Evolutionary conservation across 2,888 invertebrate genomes (phyloP).

Genomic region (Drosophila neotestacea): DNA sequence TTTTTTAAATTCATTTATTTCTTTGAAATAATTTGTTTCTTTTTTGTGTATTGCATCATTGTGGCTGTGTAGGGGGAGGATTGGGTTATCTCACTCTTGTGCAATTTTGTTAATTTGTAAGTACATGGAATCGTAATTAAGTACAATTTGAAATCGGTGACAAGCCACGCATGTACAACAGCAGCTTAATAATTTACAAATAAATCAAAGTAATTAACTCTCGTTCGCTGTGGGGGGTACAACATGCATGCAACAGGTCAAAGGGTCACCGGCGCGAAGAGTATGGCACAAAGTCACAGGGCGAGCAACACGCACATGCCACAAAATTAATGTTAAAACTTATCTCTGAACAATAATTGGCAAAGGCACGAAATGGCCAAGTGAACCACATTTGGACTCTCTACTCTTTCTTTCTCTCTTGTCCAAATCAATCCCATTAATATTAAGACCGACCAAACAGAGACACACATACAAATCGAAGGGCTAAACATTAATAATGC

Average conservation of each 20-base stretch:
- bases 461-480: slow-evolving; percentile 44
- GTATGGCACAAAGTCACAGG: neutral
- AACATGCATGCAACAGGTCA: slow-evolving; percentile 71
- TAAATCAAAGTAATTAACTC: slow-evolving; percentile 79
- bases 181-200: slow-evolving; percentile 61
- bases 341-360: slow-evolving; percentile 54
- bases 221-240: slow-evolving; percentile 10
- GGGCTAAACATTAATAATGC: slow-evolving; percentile 69
- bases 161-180: slow-evolving; percentile 51
- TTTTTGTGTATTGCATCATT: neutral
- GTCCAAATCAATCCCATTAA: slow-evolving; percentile 51
- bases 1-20: neutral
- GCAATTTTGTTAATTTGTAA: slow-evolving; percentile 72
- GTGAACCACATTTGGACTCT: slow-evolving; percentile 12
- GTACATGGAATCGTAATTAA: slow-evolving; percentile 67
- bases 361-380: slow-evolving; percentile 41
- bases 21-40: neutral
- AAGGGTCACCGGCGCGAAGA: slow-evolving; percentile 46
- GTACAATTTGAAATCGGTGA: slow-evolving; percentile 71
- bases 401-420: slow-evolving; percentile 11
- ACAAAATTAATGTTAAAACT: slow-evolving; percentile 40
- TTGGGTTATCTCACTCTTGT: slow-evolving; percentile 22
- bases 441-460: slow-evolving; percentile 28
- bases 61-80: neutral
- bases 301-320: slow-evolving; percentile 47